Conservation (phyloP, 2,888 invertebrate genomes). For the Melitaea athalia region DNA sequence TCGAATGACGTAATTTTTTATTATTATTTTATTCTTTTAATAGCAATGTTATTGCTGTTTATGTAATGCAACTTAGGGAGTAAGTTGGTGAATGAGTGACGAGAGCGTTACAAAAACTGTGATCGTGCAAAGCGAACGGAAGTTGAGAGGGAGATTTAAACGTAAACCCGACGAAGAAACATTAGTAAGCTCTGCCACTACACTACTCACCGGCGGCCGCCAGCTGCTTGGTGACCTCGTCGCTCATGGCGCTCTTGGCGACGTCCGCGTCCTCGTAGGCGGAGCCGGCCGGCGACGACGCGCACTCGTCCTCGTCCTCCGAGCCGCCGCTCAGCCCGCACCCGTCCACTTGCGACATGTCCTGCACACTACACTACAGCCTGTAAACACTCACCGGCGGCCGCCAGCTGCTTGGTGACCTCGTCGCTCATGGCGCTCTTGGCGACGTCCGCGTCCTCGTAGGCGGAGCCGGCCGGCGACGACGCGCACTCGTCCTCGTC, state of each 20-base stretch:
- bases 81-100: too few species aligned
- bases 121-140: too few species aligned
- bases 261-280: constrained; percentile 92
- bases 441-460: constrained; percentile 92
- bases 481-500: constrained; percentile 93
- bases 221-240: constrained; percentile 97
- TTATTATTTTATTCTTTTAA: too few species aligned
- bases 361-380: too few species aligned
- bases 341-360: constrained; percentile 77
- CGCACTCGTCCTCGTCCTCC: constrained; percentile 92
- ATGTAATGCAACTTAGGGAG: too few species aligned
- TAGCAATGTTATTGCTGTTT: too few species aligned
- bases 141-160: too few species aligned
- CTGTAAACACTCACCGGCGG: constrained; percentile 94
- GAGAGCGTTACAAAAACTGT: too few species aligned
- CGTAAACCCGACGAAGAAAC: too few species aligned
- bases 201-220: constrained; percentile 96
- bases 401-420: constrained; percentile 97
- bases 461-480: constrained; percentile 89
- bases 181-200: too few species aligned
- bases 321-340: constrained; percentile 83
- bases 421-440: constrained; percentile 94
- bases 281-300: constrained; percentile 90
- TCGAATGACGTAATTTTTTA: too few species aligned
- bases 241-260: constrained; percentile 92